Evolutionary conservation across 2,888 invertebrate genomes (phyloP).

Genomic region (Archaeoteleia sp.): DNA sequence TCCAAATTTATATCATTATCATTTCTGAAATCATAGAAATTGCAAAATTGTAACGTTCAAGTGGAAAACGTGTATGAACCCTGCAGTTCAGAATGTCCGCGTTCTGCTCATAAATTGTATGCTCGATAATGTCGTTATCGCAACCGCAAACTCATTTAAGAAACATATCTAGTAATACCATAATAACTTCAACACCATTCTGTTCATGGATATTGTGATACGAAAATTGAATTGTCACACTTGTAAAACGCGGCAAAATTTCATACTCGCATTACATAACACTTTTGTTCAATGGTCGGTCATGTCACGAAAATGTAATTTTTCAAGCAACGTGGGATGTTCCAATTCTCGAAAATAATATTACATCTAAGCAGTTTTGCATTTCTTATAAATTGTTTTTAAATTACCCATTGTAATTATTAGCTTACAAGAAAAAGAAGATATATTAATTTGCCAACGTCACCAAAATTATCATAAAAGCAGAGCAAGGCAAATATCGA

Average conservation of each 20-base stretch:
- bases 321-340: no score
- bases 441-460: conserved; percentile 41
- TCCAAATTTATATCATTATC: conserved; percentile 5
- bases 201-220: neutral
- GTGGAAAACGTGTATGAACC: conserved; percentile 22
- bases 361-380: no score
- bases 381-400: no score
- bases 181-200: conserved; percentile 29
- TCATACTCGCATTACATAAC: no score
- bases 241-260: conserved; percentile 28
- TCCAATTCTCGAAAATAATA: no score
- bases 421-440: neutral
- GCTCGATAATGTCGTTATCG: conserved; percentile 32
- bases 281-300: no score
- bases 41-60: conserved; percentile 20
- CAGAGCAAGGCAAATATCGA: conserved; percentile 51
- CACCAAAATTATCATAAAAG: conserved; percentile 43
- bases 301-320: no score
- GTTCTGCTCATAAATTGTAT: conserved; percentile 31
- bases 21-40: conserved; percentile 13
- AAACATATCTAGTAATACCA: conserved; percentile 31
- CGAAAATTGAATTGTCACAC: conserved; percentile 36
- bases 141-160: conserved; percentile 33
- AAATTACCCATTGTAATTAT: no score
- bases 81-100: conserved; percentile 12